Base-by-base conservation (phyloP, 2,797 vertebrate species). In the Micromesistius poutassou region DNA sequence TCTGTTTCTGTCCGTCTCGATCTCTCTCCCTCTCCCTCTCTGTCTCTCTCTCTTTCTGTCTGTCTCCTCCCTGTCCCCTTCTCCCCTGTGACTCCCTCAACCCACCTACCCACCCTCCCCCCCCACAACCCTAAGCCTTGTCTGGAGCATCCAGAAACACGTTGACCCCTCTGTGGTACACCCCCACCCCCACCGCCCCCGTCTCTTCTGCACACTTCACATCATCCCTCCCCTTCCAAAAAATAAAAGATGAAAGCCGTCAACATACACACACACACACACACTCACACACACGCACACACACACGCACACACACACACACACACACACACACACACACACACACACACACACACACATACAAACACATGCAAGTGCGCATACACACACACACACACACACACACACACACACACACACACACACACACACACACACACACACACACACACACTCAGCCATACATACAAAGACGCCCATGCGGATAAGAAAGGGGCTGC, bases 41-140 rank as follows among this genome's bases (percentile, higher is more conserved):
- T 62, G 1, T 92, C 90, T 91, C 73, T 30, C 19, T 87, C 74
- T 91, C 89, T 90, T 86, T 55, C 42, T 38, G 79, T 92, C 90
- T 62, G 1, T 62, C 33, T 87, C 74, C 46, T 50, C 46, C 50
- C 92, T 91, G 40, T 8, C 88, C 82, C 87, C 85, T 83, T 80
- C 79, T 84, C 79, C 80, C 86, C 85, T 87, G 68, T 5, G 46
- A 50, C 16, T 19, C 46, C 19, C 4, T 12, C 50, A n/a, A 89
- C 25, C 13, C 30, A 2, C 68, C 68, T 28, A 89, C 25, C 13
- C 30, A 2, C 68, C 68, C 68, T 80, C 82, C 87, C 85, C 80
- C 82, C 87, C 85, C 87, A 86, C 31, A 36, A 10, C 88, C 88
- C 82, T 89, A 91, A 92, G 87, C 89, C 78, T 73, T 78, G 85